Percentiles rank a stretch among this genome's conserved stretches.
These are phyloP conservation scores for Ochropacha duplaris DNA, from an alignment of 2,888 invertebrate genomes.

Conservation along the genomic window DNA sequence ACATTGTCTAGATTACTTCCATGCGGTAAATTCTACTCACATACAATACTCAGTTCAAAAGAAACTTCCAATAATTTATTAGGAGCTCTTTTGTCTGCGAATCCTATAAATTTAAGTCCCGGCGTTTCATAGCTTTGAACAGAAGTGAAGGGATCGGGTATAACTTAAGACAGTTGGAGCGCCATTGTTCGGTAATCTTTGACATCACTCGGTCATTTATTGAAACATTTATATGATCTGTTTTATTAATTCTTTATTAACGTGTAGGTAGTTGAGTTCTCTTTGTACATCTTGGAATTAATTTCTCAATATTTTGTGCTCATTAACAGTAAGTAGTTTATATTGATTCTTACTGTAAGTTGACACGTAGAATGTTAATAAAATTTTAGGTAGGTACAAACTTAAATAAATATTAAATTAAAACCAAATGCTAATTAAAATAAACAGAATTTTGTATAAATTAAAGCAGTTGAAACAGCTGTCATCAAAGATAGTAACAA, in stretches of 20 bases:
- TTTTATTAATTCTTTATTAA: not conserved
- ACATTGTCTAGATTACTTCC: not conserved
- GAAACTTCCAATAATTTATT: not conserved
- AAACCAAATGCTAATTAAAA: not conserved
- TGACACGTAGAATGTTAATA: no score
- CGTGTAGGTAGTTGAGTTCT: no score
- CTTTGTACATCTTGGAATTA: no score
- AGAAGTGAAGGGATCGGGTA: slow-evolving; percentile 18
- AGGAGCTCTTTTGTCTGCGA: slow-evolving; percentile 12
- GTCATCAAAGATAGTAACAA: not conserved
- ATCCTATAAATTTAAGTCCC: slow-evolving; percentile 20
- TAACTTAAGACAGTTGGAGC: slow-evolving; percentile 29
- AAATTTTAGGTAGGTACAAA: no score
- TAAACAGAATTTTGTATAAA: not conserved
- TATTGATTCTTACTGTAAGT: no score
- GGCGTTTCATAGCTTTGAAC: slow-evolving; percentile 10
- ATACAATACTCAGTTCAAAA: not conserved
- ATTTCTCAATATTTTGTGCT: no score
- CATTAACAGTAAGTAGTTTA: no score
- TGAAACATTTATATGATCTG: not conserved
- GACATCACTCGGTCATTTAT: slow-evolving; percentile 9
- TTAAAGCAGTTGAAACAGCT: not conserved
- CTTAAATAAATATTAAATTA: not conserved
- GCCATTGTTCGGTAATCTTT: slow-evolving; percentile 9
- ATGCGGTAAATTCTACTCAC: not conserved